Base-by-base conservation (phyloP, 1,140 invertebrate genomes). In the Apocrypta bakeri region DNA sequence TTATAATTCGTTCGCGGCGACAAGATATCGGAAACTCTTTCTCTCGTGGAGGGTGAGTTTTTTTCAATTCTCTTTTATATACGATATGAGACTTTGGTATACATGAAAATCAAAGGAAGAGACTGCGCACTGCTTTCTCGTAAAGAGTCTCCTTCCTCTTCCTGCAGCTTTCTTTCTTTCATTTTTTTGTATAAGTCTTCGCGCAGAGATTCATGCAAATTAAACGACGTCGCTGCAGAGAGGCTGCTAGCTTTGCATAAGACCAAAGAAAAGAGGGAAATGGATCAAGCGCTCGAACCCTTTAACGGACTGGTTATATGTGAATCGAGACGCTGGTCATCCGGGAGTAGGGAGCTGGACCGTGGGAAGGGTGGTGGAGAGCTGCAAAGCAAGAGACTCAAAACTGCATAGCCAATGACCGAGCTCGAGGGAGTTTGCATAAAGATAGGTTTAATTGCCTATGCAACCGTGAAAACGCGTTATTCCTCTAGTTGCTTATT, bases 321-420 rank as follows among this genome's bases (percentile, higher is more conserved):
- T 87, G 64, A 68, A 31, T 68, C 64, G 64, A 31, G 69, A n/a
- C 17, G 8, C n/a, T 85, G 85, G 82, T 85, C 79, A 56, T 56
- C 48, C 48, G 48, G 48, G 48, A 56, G 48, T 56, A 56, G 21
- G 40, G 56, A 37, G 63, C 33, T 82, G 85, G 83, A 91, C 90
- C 90, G 91, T 92, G 91, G 90, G 90, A 92, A 92, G 90, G 85
- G 79, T 56, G 21, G 48, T 56, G 48, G 48, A 56, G 48, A 56
- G 48, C 12, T 4, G 14, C 14, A 56, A 17, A 56, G 48, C 4
- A 21, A 56, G 48, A 56, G 21, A 56, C 2, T 82, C 85, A 84
- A 88, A 90, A 88, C 88, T 89, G 90, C 90, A 91, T 91, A 91
- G 86, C 88, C 88, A 91, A 91, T 91, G 89, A 90, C 89, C 88